Evolutionary conservation across 2,113 vertebrate species (phyloP).

Genomic region (Sapayoa aenigma): DNA sequence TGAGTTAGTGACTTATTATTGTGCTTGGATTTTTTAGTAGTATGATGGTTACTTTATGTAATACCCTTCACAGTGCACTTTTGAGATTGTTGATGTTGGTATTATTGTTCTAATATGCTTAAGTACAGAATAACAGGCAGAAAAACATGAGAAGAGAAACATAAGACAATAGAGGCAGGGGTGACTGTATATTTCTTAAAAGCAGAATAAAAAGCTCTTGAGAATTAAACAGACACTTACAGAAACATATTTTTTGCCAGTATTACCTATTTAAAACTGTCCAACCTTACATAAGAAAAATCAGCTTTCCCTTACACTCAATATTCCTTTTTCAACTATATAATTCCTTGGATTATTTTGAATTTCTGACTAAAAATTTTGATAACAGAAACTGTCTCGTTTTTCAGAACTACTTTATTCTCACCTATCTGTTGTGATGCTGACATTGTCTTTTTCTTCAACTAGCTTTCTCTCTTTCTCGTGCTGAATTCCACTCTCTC

Average conservation of each 20-base stretch:
- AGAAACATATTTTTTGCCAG: not conserved
- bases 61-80: not conserved
- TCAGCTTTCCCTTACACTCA: no score
- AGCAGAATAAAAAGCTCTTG: not conserved
- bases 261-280: not conserved
- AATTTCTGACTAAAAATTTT: no score
- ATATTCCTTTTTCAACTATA: no score
- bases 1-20: not conserved
- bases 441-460: not conserved
- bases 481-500: not conserved
- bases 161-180: not conserved
- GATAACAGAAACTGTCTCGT: not conserved
- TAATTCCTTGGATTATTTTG: no score
- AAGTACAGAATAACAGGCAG: not conserved
- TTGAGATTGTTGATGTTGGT: not conserved
- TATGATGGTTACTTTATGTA: not conserved
- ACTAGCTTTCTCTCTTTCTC: not conserved
- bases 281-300: no score
- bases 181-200: not conserved
- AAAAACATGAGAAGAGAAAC: not conserved
- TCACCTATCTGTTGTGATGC: not conserved
- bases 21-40: not conserved
- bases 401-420: not conserved
- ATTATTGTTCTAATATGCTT: not conserved
- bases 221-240: not conserved